Evolutionary conservation across 2,888 invertebrate species (phyloP).

Genomic region (Hypomecis atomaria): DNA sequence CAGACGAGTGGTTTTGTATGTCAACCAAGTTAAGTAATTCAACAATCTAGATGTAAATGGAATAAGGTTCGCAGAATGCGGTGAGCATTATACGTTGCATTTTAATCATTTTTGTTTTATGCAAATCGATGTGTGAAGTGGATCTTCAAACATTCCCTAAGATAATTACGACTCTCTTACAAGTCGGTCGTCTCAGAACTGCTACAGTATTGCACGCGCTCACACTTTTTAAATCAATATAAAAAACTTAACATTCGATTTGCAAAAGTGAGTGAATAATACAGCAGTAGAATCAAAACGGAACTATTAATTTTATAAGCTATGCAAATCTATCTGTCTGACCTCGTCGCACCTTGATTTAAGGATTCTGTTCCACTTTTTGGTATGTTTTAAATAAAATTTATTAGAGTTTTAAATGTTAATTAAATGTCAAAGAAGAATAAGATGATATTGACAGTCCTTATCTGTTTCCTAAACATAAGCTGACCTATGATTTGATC

Average conservation of each 20-base stretch:
- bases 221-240: slow-evolving; percentile 49
- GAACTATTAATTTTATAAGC: slow-evolving; percentile 63
- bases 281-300: slow-evolving; percentile 48
- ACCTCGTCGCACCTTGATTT: slow-evolving; percentile 75
- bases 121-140: slow-evolving; percentile 67
- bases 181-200: slow-evolving; percentile 67
- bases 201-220: slow-evolving; percentile 49
- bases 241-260: slow-evolving; percentile 45
- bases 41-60: slow-evolving; percentile 58
- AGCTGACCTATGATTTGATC: slow-evolving; percentile 49
- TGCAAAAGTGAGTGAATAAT: slow-evolving; percentile 59
- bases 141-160: slow-evolving; percentile 64
- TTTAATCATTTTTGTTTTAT: slow-evolving; percentile 72
- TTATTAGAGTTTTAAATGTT: slow-evolving; percentile 78
- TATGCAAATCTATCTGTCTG: slow-evolving; percentile 70
- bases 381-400: slow-evolving; percentile 73
- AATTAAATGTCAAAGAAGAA: slow-evolving; percentile 75
- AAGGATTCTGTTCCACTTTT: slow-evolving; percentile 75
- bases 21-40: slow-evolving; percentile 51
- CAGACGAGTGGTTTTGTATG: slow-evolving; percentile 49
- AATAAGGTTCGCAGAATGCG: slow-evolving; percentile 60
- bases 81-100: slow-evolving; percentile 62
- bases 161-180: slow-evolving; percentile 69
- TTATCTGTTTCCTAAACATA: slow-evolving; percentile 58
- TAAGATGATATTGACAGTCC: slow-evolving; percentile 65